Base-by-base conservation (phyloP, 2,113 vertebrate species). In the Grallaria varia region DNA sequence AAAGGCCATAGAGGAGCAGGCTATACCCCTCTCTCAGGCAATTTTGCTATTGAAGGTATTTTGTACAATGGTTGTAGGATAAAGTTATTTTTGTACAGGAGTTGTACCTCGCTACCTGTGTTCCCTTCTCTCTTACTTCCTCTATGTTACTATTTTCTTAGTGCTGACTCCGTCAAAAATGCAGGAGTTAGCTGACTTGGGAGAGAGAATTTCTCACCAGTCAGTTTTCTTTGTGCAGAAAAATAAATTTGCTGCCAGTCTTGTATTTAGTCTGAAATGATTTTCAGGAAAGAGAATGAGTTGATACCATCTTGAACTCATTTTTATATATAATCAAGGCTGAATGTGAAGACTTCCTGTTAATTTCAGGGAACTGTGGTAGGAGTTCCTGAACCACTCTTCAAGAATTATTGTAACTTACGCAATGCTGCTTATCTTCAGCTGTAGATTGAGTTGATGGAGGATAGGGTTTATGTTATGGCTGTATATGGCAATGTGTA, bases 331-430 rank as follows among this genome's bases (percentile, higher is more conserved):
- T 50, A 55, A 39, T 68, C 47, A 31, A 62, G n/a, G 69, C 56
- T 45, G 35, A 27, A 81, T 62, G 25, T 0, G 0, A 62, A 81
- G 60, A 42, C 63, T 56, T 84, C 31, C 9, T 44, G 0, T 90
- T 83, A 33, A 35, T 60, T 50, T 49, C 0, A 1, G 39, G 40
- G 28, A 62, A 21, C 17, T 40, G 55, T 12, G 16, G 14, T 73
- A 53, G 63, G 23, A 56, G 31, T 44, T 92, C 50, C 9, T 55
- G 28, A 60, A 11, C 8, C 5, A 15, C 20, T 60, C 44, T 37
- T 76, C 42, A 47, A 35, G 25, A 85, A 16, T 62, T 33, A 28
- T 2, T 49, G 35, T 44, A 37, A 37, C 1, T 2, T 55, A 35
- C 52, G 19, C 31, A 58, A 1, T 81, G n/a, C 23, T 25, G 45